Conservation (phyloP, 64 coral and sea anemone species). For the Astreopora myriophthalma region DNA sequence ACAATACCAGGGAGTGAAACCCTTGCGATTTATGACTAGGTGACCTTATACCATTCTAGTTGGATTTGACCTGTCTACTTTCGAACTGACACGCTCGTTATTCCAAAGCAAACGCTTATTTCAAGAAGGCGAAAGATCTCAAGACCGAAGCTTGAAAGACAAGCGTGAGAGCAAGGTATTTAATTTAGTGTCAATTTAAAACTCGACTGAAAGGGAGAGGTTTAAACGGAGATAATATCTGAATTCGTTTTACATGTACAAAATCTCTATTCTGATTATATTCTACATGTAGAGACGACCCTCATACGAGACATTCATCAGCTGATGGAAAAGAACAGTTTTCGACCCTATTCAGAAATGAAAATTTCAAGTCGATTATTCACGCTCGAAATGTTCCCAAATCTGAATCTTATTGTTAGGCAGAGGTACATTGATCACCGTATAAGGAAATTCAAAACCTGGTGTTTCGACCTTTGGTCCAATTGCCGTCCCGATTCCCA, state of each 20-base stretch:
- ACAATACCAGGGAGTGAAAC: slow-evolving; percentile 2
- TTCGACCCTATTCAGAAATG: not conserved
- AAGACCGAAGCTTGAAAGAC: not conserved
- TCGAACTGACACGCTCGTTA: not conserved
- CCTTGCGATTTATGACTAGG: not conserved
- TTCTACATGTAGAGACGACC: not conserved
- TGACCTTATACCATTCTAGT: not conserved
- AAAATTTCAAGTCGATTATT: too few relatives aligned
- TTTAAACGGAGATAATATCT: too few relatives aligned
- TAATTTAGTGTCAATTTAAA: not conserved
- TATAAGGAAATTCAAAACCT: too few relatives aligned
- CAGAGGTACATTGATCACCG: too few relatives aligned
- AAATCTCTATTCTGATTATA: not conserved
- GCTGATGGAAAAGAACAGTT: not conserved
- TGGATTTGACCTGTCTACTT: not conserved
- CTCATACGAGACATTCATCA: not conserved
- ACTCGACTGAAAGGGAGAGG: too few relatives aligned
- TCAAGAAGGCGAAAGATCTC: not conserved
- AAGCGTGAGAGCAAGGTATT: not conserved
- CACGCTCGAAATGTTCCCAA: too few relatives aligned
- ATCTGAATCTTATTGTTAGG: too few relatives aligned
- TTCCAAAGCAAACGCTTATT: not conserved
- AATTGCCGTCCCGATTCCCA: too few relatives aligned
- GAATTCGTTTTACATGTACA: too few relatives aligned
- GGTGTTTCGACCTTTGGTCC: too few relatives aligned